phyloP scores from a whole-genome alignment of 2,797 vertebrate species.

The Botia kubotai region DNA sequence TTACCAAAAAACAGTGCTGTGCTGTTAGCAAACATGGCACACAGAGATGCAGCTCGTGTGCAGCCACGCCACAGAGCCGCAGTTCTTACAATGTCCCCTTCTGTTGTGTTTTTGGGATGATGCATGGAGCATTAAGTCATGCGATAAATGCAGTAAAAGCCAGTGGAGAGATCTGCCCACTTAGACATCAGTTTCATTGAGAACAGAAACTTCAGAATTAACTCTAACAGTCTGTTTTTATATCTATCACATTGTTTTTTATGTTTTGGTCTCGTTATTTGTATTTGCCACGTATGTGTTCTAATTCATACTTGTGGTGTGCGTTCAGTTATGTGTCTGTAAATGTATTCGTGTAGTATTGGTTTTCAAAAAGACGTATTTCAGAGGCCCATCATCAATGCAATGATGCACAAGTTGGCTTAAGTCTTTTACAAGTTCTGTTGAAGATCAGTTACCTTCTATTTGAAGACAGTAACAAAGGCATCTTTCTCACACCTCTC shows the following conservation, averaged over 20 bases:
- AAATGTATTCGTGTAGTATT: conserved; percentile 23
- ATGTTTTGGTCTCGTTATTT: conserved; percentile 59
- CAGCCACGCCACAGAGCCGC: not conserved
- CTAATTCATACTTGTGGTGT: conserved; percentile 4
- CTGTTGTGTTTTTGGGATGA: conserved; percentile 12
- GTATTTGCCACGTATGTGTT: conserved; percentile 36
- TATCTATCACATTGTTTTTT: conserved; percentile 8
- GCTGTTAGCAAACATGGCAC: not conserved
- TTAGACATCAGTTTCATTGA: conserved; percentile 44
- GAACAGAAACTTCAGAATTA: conserved; percentile 25
- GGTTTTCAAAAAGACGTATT: conserved; percentile 44
- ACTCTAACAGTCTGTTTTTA: conserved; percentile 56
- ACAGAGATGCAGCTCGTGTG: not conserved
- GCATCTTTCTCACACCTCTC: conserved; percentile 37
- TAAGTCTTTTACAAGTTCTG: conserved; percentile 39
- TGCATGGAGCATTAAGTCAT: conserved; percentile 61
- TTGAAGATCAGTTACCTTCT: conserved; percentile 44
- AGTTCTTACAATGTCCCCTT: conserved; percentile 13
- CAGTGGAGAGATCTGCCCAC: conserved; percentile 50
- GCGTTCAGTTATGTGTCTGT: not conserved
- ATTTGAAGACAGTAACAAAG: conserved; percentile 28
- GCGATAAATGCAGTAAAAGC: conserved; percentile 60
- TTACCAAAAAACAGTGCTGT: not conserved
- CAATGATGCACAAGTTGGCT: conserved; percentile 32
- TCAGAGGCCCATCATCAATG: conserved; percentile 33